Evolutionary conservation across 2,888 invertebrate genomes (phyloP).

Genomic region (Amblyjoppa proteus): DNA sequence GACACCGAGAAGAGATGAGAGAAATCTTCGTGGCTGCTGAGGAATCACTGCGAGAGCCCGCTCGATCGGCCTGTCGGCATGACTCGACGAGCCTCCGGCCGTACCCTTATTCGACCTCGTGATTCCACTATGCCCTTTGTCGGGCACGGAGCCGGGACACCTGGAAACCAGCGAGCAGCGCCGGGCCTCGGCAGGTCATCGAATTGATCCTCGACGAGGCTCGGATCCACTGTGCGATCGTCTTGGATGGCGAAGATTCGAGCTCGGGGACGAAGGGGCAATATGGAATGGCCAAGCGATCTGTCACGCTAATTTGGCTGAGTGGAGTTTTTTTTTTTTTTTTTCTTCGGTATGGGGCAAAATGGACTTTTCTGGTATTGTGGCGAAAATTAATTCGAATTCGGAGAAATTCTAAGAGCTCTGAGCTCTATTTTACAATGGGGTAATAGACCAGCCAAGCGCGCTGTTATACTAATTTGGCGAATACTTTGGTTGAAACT

Average conservation of each 20-base stretch:
- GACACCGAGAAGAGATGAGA: slow-evolving; percentile 9
- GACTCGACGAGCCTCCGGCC: slow-evolving; percentile 59
- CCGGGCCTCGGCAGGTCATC: slow-evolving; percentile 69
- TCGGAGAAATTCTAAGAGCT: background rate
- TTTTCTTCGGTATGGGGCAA: too few species aligned
- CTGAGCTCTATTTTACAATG: too few species aligned
- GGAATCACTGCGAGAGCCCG: background rate
- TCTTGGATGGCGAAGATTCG: too few species aligned
- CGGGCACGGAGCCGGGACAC: slow-evolving; percentile 69
- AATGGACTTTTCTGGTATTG: too few species aligned
- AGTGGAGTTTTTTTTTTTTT: too few species aligned
- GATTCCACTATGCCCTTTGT: slow-evolving; percentile 67
- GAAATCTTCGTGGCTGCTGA: background rate
- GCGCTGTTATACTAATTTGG: too few species aligned
- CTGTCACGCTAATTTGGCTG: too few species aligned
- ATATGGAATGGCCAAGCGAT: too few species aligned
- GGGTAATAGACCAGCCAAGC: too few species aligned
- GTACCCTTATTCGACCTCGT: slow-evolving; percentile 53
- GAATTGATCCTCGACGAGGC: slow-evolving; percentile 68
- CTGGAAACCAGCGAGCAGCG: slow-evolving; percentile 70
- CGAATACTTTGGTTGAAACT: too few species aligned
- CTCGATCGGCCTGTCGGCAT: slow-evolving; percentile 49
- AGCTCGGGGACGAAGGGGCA: too few species aligned
- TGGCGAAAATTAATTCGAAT: too few species aligned
- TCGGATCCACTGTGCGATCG: background rate